phyloP scores from a whole-genome alignment of 2,888 invertebrate genomes.

The Aspidiotus destructor region DNA sequence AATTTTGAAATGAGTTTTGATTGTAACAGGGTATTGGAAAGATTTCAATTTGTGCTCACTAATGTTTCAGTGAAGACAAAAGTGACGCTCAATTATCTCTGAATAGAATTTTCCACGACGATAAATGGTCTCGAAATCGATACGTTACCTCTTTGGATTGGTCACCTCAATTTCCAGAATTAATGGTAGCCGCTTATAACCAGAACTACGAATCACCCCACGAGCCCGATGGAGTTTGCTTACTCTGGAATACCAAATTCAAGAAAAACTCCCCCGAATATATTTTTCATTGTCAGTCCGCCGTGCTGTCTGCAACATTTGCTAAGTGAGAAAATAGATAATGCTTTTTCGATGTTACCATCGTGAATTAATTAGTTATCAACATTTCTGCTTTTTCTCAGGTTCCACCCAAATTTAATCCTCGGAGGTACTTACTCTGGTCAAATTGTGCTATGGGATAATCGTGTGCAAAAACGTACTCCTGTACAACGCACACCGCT shows the following conservation, averaged over 20 bases:
- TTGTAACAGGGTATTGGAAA: not conserved
- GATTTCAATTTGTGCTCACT: not conserved
- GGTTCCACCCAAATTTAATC: conserved; percentile 95
- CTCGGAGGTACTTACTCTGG: conserved; percentile 98
- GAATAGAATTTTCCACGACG: conserved; percentile 83
- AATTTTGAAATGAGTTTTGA: too few species aligned
- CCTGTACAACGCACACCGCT: conserved; percentile 93
- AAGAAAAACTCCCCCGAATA: conserved; percentile 95
- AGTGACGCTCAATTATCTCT: conserved; percentile 77
- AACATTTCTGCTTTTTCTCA: conserved; percentile 40
- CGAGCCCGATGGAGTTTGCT: conserved; percentile 94
- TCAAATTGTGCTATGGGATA: conserved; percentile 99
- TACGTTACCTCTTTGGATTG: conserved; percentile 93
- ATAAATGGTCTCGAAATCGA: conserved; percentile 94
- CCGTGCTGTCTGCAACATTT: conserved; percentile 90
- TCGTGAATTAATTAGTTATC: not conserved
- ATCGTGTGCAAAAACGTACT: conserved; percentile 90
- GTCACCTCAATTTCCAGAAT: conserved; percentile 91
- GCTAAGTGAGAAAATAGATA: conserved; percentile 50
- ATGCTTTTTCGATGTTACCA: not conserved
- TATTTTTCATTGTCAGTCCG: conserved; percentile 94
- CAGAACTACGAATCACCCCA: conserved; percentile 90
- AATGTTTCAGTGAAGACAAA: conserved; percentile 67
- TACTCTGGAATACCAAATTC: conserved; percentile 98
- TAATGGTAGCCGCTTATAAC: conserved; percentile 87